Evolutionary conservation across 2,797 vertebrate species (phyloP).

Genomic region (Anguilla marmorata): DNA sequence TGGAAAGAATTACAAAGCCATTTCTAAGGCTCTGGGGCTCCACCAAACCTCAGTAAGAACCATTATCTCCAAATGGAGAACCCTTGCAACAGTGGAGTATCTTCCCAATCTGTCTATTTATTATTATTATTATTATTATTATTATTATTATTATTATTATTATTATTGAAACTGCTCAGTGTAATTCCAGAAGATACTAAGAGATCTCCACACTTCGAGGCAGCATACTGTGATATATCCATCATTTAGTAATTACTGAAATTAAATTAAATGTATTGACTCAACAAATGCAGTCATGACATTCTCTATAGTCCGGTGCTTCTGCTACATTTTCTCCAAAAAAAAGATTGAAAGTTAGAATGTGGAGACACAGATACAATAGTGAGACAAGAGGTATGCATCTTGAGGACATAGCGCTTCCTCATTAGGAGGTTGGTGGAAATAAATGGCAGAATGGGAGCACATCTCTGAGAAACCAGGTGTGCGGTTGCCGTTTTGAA

Average conservation of each 20-base stretch:
- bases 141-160: too few relatives aligned
- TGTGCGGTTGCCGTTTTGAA: background rate
- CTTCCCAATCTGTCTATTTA: too few relatives aligned
- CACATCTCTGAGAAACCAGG: background rate
- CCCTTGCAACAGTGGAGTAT: too few relatives aligned
- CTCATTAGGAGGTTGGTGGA: conserved; percentile 8
- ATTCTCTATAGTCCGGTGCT: background rate
- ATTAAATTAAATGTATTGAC: background rate
- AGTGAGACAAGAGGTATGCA: too few relatives aligned
- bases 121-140: too few relatives aligned
- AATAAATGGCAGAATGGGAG: conserved; percentile 24
- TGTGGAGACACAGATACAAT: background rate
- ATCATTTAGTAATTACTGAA: background rate
- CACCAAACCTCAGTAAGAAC: too few relatives aligned
- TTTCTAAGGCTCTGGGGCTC: too few relatives aligned
- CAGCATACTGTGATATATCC: background rate
- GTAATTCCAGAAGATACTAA: background rate
- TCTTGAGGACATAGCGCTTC: background rate
- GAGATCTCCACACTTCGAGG: background rate
- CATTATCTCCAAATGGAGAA: too few relatives aligned
- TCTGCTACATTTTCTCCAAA: background rate
- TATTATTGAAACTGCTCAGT: too few relatives aligned
- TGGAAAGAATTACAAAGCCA: too few relatives aligned
- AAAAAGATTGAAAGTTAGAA: background rate
- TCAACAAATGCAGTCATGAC: background rate